Evolutionary conservation across 2,113 vertebrate species (phyloP).

Genomic region (Scophthalmus maximus): DNA sequence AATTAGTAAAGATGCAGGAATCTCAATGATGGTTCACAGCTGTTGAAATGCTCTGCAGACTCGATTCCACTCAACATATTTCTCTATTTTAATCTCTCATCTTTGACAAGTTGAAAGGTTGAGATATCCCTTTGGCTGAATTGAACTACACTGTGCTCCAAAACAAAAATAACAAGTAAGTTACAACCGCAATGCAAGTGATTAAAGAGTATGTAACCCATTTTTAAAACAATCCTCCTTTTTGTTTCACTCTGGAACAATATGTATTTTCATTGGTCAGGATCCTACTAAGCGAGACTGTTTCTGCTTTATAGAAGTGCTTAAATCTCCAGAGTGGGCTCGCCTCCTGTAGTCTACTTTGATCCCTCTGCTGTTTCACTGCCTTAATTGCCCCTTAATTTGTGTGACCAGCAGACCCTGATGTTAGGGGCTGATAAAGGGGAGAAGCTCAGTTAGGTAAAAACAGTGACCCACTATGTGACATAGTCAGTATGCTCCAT

Average conservation of each 20-base stretch:
- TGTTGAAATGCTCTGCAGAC: conserved; percentile 32
- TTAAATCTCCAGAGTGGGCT: conserved; percentile 56
- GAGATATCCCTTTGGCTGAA: conserved; percentile 8
- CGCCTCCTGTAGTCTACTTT: conserved; percentile 60
- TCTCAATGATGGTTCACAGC: conserved; percentile 42
- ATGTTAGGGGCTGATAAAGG: conserved; percentile 69
- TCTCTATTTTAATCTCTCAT: conserved; percentile 37
- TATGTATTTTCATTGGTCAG: conserved; percentile 48
- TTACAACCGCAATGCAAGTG: not conserved
- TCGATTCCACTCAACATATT: conserved; percentile 35
- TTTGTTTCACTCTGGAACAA: conserved; percentile 50
- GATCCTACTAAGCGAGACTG: conserved; percentile 54
- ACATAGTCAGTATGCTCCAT: conserved; percentile 55
- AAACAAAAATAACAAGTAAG: conserved; percentile 8
- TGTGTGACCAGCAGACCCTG: conserved; percentile 78
- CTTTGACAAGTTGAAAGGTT: conserved; percentile 46
- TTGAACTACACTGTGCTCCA: not conserved
- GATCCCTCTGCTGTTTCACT: conserved; percentile 69
- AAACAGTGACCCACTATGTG: conserved; percentile 74
- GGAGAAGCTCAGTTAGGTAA: conserved; percentile 65
- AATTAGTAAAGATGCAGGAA: conserved; percentile 59
- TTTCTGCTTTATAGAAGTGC: conserved; percentile 53
- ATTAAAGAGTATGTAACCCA: conserved; percentile 2
- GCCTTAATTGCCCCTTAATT: conserved; percentile 81
- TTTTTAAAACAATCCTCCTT: conserved; percentile 29